phyloP scores from a whole-genome alignment of 2,113 vertebrate genomes.

The Syrrhaptes paradoxus region DNA sequence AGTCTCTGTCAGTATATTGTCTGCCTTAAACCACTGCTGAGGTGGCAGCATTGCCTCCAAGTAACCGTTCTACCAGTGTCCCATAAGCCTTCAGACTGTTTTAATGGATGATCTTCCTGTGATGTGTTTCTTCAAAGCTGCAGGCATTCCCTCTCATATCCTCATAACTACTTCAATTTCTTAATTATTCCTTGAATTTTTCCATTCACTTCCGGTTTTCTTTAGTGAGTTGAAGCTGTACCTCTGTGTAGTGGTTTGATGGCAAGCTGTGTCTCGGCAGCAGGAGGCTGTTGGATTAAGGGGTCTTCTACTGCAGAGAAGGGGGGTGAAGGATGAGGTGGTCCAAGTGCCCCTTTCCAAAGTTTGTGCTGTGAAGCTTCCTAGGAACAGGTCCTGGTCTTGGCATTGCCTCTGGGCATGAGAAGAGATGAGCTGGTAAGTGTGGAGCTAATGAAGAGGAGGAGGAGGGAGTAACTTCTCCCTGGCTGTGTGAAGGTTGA shows the following conservation, averaged over 20 bases:
- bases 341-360: not conserved
- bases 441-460: not conserved
- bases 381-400: not conserved
- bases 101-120: not conserved
- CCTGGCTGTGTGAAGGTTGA: accelerated
- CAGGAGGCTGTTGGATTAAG: not conserved
- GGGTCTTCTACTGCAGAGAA: not conserved
- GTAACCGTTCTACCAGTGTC: not conserved
- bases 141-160: not conserved
- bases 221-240: not conserved
- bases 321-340: not conserved
- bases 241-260: not conserved
- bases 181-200: not conserved
- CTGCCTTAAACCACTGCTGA: not conserved
- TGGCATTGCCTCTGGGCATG: not conserved
- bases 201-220: not conserved
- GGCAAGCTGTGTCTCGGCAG: not conserved
- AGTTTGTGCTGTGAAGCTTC: not conserved
- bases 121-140: not conserved
- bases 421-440: not conserved
- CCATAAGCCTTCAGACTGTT: not conserved
- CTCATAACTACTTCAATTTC: not conserved
- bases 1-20: not conserved
- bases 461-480: not conserved
- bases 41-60: not conserved